phyloP scores from a whole-genome alignment of 2,797 vertebrate species.

The Cottoperca gobio region DNA sequence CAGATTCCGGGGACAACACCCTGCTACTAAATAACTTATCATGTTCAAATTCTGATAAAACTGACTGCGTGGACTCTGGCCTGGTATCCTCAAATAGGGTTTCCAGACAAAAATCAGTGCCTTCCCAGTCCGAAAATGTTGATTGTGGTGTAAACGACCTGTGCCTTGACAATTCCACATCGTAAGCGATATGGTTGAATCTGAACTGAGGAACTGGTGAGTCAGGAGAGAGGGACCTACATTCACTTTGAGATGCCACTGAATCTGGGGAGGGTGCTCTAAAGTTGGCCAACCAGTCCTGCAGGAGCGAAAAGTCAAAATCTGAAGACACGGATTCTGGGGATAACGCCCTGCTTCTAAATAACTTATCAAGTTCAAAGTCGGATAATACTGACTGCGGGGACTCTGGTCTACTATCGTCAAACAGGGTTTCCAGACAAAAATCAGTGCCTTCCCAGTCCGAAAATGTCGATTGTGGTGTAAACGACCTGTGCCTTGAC shows the following conservation, averaged over 20 bases:
- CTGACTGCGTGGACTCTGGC: constrained; percentile 46
- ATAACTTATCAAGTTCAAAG: background rate
- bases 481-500: constrained; percentile 3
- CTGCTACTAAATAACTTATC: constrained; percentile 25
- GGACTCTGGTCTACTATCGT: background rate
- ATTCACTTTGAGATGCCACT: background rate
- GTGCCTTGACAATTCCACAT: background rate
- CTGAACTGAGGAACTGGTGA: constrained; percentile 22
- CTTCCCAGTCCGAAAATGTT: constrained; percentile 10
- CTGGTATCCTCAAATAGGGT: constrained; percentile 31
- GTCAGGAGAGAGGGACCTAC: background rate
- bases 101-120: background rate
- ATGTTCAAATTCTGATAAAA: constrained; percentile 32
- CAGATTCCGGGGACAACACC: constrained; percentile 44
- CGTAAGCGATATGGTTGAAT: background rate
- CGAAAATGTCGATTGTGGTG: constrained; percentile 27
- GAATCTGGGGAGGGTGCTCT: constrained; percentile 35
- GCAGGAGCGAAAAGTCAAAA: background rate
- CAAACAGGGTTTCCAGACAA: constrained; percentile 9
- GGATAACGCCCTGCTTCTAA: constrained; percentile 9
- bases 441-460: constrained; percentile 47
- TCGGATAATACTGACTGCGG: background rate
- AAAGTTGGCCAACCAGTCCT: constrained; percentile 28
- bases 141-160: constrained; percentile 3
- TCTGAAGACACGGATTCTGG: constrained; percentile 46